Percentiles rank a stretch among this genome's conserved stretches.
Conservation (phyloP, 1,140 invertebrate genomes). For the Caenorhabditis remanei region DNA sequence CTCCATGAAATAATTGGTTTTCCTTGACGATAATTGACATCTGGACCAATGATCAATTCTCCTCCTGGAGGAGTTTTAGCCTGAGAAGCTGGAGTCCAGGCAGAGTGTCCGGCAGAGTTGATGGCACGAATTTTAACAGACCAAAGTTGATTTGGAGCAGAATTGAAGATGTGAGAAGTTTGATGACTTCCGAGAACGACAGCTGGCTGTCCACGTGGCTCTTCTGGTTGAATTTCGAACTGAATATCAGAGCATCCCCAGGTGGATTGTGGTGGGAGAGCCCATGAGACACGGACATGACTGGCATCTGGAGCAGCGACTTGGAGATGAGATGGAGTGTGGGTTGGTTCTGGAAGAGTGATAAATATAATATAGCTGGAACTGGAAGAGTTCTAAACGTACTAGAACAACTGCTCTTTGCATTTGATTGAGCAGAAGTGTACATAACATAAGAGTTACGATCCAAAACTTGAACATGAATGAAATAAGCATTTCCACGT, state of each 20-base stretch:
- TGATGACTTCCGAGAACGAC: conserved; percentile 70
- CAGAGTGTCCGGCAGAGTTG: conserved; percentile 73
- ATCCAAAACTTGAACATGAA: conserved; percentile 77
- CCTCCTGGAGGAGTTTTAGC: conserved; percentile 68
- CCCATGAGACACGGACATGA: conserved; percentile 75
- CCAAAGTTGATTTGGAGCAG: conserved; percentile 73
- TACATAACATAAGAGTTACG: conserved; percentile 78
- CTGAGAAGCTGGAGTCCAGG: conserved; percentile 74
- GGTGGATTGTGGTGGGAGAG: conserved; percentile 72
- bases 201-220: conserved; percentile 69
- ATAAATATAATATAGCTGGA: not conserved
- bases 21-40: conserved; percentile 67
- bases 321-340: conserved; percentile 73
- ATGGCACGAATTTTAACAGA: conserved; percentile 70
- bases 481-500: conserved; percentile 71
- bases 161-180: conserved; percentile 74
- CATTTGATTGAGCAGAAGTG: conserved; percentile 70
- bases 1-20: conserved; percentile 66
- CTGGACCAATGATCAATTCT: conserved; percentile 75
- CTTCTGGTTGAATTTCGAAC: conserved; percentile 74
- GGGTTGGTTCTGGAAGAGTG: conserved; percentile 68
- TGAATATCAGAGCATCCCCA: conserved; percentile 73
- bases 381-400: conserved; percentile 37
- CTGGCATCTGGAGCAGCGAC: conserved; percentile 75
- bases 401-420: conserved; percentile 71